These are phyloP conservation scores for Rhipidura dahli DNA, from an alignment of 2,113 vertebrate genomes.

Conservation along the genomic window DNA sequence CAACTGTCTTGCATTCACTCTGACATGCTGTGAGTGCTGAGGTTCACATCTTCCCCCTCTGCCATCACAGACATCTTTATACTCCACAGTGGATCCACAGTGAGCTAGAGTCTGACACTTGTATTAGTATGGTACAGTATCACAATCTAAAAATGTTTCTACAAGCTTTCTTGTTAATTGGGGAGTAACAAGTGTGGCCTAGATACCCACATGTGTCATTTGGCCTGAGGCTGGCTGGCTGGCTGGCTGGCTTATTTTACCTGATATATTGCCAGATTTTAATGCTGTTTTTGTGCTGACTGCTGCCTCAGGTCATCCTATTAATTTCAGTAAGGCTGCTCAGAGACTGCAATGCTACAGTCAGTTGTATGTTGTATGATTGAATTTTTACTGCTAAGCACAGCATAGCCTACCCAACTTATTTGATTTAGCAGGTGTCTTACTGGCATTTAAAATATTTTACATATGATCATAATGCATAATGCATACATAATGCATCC, in stretches of 20 bases:
- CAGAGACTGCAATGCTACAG: neutral
- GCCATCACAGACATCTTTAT: fast-evolving
- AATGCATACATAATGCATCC: neutral
- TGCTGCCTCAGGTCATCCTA: neutral
- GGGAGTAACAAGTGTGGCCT: neutral
- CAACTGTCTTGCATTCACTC: neutral
- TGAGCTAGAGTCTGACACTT: neutral
- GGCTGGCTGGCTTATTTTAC: neutral
- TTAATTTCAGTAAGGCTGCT: neutral
- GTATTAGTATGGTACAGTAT: neutral
- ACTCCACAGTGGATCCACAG: neutral
- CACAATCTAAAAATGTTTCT: neutral
- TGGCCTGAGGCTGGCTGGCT: neutral
- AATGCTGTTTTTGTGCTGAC: neutral
- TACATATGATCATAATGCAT: neutral
- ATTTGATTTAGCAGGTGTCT: slow-evolving; percentile 29
- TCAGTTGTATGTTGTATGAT: neutral
- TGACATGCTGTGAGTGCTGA: neutral
- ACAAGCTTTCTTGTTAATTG: neutral
- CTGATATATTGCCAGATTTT: neutral
- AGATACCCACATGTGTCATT: neutral
- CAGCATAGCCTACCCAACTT: neutral
- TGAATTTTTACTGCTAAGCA: neutral
- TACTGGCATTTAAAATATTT: neutral
- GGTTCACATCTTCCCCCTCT: neutral